Evolutionary conservation across 2,888 invertebrate genomes (phyloP).

Genomic region (Ornithoptera alexandrae): DNA sequence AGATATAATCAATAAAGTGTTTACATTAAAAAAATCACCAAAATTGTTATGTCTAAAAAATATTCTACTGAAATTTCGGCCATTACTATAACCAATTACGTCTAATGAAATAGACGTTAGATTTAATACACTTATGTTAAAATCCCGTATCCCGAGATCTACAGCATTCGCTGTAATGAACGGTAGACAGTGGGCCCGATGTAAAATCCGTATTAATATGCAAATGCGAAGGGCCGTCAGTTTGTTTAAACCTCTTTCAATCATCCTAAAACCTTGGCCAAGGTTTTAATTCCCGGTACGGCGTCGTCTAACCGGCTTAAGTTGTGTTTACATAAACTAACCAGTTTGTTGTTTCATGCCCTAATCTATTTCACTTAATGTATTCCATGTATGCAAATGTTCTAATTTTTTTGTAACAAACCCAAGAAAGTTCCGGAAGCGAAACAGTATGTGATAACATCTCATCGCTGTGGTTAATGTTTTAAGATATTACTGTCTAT

Average conservation of each 20-base stretch:
- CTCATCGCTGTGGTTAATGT: no score
- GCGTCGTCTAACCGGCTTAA: constrained; percentile 19
- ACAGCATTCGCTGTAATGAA: constrained; percentile 17
- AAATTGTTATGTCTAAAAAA: neutral
- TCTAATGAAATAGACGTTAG: neutral
- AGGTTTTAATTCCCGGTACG: constrained; percentile 24
- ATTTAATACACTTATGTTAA: constrained; percentile 18
- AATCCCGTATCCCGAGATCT: constrained; percentile 10
- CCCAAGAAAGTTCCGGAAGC: no score
- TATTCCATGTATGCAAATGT: neutral
- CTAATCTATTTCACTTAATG: constrained; percentile 5
- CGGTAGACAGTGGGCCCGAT: constrained; percentile 9
- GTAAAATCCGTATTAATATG: constrained; percentile 29
- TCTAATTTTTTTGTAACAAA: neutral
- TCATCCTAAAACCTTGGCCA: constrained; percentile 27
- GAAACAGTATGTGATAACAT: no score
- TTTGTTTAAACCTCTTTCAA: constrained; percentile 29
- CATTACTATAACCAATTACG: neutral
- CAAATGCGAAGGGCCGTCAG: constrained; percentile 28
- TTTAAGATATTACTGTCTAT: neutral
- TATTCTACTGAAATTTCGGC: neutral
- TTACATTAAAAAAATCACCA: no score
- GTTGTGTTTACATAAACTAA: constrained; percentile 20
- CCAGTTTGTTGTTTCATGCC: constrained; percentile 10
- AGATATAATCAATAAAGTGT: no score